Evolutionary conservation across 2,113 vertebrate species (phyloP).

Genomic region (Balaeniceps rex): DNA sequence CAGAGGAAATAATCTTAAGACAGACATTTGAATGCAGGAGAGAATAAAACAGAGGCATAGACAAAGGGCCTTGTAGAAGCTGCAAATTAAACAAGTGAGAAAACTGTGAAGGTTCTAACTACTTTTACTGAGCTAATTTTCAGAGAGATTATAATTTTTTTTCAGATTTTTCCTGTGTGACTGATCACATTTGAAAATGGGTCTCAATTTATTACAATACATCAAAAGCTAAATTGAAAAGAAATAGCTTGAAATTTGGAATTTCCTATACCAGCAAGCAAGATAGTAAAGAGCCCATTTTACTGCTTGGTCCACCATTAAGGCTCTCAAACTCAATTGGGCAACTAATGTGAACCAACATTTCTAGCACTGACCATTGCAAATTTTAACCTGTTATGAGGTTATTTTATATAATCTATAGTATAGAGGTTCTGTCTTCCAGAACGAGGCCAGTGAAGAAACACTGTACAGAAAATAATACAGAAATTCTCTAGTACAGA

Average conservation of each 20-base stretch:
- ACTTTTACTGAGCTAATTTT: neutral
- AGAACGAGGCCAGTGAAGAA: neutral
- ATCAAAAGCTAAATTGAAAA: neutral
- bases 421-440: neutral
- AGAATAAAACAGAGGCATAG: neutral
- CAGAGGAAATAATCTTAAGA: neutral
- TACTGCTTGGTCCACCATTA: neutral
- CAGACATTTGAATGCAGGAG: neutral
- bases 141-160: neutral
- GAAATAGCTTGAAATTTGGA: neutral
- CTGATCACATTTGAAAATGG: neutral
- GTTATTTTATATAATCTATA: neutral
- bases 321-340: neutral
- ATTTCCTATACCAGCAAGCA: neutral
- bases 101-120: neutral
- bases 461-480: neutral
- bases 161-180: neutral
- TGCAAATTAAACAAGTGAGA: neutral
- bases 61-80: neutral
- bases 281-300: neutral
- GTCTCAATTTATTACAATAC: neutral
- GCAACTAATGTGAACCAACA: neutral
- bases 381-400: neutral
- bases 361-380: neutral
- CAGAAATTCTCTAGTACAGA: neutral